Base-by-base conservation (phyloP, 1,140 invertebrate species). In the Leptinotarsa undecemlineata region DNA sequence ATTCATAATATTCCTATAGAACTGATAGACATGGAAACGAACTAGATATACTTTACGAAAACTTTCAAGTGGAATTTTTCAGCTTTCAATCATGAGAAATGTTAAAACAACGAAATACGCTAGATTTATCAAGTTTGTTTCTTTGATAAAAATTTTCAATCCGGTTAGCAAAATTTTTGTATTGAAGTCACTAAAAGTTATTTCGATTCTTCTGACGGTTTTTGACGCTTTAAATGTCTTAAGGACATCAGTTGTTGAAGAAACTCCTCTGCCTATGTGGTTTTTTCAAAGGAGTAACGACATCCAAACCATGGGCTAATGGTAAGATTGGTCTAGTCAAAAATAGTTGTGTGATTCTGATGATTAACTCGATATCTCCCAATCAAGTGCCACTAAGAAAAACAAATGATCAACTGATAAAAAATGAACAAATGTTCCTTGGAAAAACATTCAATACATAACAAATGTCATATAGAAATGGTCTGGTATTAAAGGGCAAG, bases 401-500 rank as follows among this genome's bases (percentile, higher is more conserved):
- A 71, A 71, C 26, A 71, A 71, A 72, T 20, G 57, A 72, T 62
- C 15, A 74, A 26, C 26, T 48, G 21, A 64, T 61, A 20, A 48
- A 77, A 75, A 79, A 80, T 74, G 72, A 77, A 81, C 74, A 80
- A 80, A 83, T 82, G 81, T 84, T 84, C 82, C 82, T 84, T 70
- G 78, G 79, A 73, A 78, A 79, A 82, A 82, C 82, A 83, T 82
- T 83, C 82, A 82, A 68, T 67, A 77, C 48, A 74, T 68, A 74
- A 75, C 67, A 33, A 77, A 78, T 75, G 70, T 81, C 80, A 69
- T 74, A 48, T 42, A 42, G 23, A 70, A 17, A 60, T 48, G 74
- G 76, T 82, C 73, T 82, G 82, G 81, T 83, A 83, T 82, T 82
- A 82, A 82, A 82, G 82, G 82, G 82, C 72, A 75, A 83, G 77